Evolutionary conservation across 2,113 vertebrate genomes (phyloP).

Genomic region (Gallinago jamesoni): DNA sequence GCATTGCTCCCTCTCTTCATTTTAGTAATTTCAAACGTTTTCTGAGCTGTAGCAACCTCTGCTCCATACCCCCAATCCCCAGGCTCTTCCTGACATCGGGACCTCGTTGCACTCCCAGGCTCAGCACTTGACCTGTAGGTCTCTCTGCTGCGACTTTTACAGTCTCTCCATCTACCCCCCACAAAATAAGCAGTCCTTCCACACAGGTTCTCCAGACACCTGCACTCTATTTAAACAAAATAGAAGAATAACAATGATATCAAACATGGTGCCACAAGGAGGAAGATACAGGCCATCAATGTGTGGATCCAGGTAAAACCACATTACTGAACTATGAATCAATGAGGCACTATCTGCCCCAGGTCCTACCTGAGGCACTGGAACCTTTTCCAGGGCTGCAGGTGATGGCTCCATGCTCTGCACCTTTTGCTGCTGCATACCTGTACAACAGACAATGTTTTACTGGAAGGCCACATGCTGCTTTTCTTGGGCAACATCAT

Average conservation of each 20-base stretch:
- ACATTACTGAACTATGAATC: accelerated
- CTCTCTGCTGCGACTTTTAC: neutral
- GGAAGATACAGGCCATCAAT: neutral
- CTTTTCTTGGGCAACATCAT: neutral
- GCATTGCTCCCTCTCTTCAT: neutral
- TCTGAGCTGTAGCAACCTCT: neutral
- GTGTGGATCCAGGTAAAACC: neutral
- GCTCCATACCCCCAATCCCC: neutral
- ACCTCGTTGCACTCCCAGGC: neutral
- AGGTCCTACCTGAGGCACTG: neutral
- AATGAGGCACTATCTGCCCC: neutral
- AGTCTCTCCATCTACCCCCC: accelerated
- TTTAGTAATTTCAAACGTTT: neutral
- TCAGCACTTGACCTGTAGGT: neutral
- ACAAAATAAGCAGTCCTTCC: neutral
- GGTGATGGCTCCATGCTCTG: neutral
- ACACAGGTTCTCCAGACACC: accelerated
- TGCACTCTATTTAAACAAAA: neutral
- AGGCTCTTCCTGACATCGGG: neutral
- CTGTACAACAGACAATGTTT: accelerated
- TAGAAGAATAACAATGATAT: neutral
- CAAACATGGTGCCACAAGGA: neutral
- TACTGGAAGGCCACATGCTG: neutral
- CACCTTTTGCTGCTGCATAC: neutral
- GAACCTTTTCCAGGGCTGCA: accelerated